A percentile compares a stretch with the other conserved stretches of the same genome.
Conservation (phyloP, 2,113 vertebrate genomes). For the Morone saxatilis region DNA sequence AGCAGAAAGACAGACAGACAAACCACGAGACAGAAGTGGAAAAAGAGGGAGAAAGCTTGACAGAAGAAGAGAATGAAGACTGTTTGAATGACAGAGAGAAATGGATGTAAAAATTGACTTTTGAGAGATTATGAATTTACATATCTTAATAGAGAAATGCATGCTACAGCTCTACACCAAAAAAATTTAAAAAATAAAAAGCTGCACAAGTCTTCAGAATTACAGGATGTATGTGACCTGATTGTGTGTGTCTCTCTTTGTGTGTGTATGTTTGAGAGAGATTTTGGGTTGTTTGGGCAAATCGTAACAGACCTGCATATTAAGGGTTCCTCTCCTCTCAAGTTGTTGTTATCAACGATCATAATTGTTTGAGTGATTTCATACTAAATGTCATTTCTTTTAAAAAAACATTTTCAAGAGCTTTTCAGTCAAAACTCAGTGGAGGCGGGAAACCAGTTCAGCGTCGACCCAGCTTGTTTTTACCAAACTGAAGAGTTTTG, state of each 20-base stretch:
- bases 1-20: conserved; percentile 32
- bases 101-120: conserved; percentile 73
- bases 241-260: neutral
- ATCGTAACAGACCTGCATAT: conserved; percentile 26
- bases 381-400: conserved; percentile 48
- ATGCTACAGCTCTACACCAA: conserved; percentile 38
- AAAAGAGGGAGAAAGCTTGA: neutral
- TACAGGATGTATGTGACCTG: conserved; percentile 36
- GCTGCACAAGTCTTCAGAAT: conserved; percentile 52
- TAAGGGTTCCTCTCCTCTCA: conserved; percentile 40
- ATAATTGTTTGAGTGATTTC: conserved; percentile 60
- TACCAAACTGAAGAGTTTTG: conserved; percentile 47
- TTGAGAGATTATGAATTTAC: conserved; percentile 78
- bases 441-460: conserved; percentile 30
- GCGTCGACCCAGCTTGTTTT: conserved; percentile 46
- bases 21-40: neutral
- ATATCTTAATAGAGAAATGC: conserved; percentile 78
- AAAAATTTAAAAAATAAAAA: conserved; percentile 10
- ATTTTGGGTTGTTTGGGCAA: conserved; percentile 7
- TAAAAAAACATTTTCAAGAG: conserved; percentile 49
- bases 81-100: conserved; percentile 64
- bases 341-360: conserved; percentile 53
- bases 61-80: conserved; percentile 34
- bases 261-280: neutral
- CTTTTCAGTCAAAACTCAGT: conserved; percentile 55